These are phyloP conservation scores for Caerostris darwini DNA, from an alignment of 1,140 invertebrate genomes.

Conservation along the genomic window DNA sequence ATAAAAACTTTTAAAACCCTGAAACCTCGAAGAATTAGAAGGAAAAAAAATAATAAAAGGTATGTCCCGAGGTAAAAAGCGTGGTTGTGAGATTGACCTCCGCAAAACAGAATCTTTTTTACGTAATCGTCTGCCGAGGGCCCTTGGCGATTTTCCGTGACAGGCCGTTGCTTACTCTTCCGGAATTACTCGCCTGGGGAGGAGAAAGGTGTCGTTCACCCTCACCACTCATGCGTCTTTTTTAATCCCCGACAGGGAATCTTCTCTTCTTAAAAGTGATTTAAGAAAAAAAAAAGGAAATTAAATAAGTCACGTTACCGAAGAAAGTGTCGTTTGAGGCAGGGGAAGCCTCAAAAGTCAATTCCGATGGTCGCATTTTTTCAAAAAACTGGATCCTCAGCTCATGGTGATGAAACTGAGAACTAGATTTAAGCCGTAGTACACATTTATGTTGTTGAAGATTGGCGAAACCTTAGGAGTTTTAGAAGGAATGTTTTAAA, in stretches of 20 bases:
- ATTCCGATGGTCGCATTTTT: too few species aligned
- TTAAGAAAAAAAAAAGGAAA: too few species aligned
- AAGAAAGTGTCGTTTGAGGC: too few species aligned
- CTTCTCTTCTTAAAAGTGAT: too few species aligned
- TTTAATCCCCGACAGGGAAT: background rate
- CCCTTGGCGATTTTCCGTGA: slow-evolving; percentile 24
- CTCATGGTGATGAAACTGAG: too few species aligned
- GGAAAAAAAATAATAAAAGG: background rate
- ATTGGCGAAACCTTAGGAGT: too few species aligned
- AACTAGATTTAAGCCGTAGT: too few species aligned
- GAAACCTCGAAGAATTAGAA: background rate
- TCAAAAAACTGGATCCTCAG: too few species aligned
- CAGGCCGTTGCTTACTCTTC: slow-evolving; percentile 8
- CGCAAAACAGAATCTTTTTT: background rate
- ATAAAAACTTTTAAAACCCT: background rate
- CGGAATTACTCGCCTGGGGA: slow-evolving; percentile 6
- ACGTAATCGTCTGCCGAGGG: background rate
- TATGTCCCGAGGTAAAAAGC: background rate
- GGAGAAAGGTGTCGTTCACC: slow-evolving; percentile 7
- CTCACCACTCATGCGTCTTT: background rate
- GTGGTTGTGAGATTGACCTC: slow-evolving; percentile 1
- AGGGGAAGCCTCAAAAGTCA: too few species aligned
- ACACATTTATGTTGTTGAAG: too few species aligned
- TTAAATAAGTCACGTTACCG: too few species aligned
- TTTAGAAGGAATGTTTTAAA: too few species aligned